Evolutionary conservation across 2,888 invertebrate species (phyloP), one percentile per base, ranked within the genome.

Genomic region (Shargacucullia verbasci): DNA sequence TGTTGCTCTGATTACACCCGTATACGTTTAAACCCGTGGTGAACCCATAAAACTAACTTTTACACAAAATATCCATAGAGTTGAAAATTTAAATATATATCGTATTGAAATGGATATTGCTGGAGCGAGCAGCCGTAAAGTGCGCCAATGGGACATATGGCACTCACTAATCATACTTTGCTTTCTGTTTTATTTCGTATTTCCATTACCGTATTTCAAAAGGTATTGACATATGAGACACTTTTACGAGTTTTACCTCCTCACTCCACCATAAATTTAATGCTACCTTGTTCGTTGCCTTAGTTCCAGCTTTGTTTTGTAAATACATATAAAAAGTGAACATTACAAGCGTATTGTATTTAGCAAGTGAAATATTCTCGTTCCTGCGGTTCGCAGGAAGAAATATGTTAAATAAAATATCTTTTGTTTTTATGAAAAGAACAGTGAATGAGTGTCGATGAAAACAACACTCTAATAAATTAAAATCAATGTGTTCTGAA

Each of bases 131-230:
- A 83, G 88, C 84, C 86, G 89, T 92, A 92, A 91, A 91, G 78
- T 85, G 84, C 83, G 87, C 84, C 91, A 91, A 90, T 89, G 89
- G 90, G 89, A 90, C 90, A 80, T 89, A 88, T 85, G 87, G 90
- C 90, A 87, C 88, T 90, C 91, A 92, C 93, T 93, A 92, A 92
- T 93, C 92, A 92, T 91, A 92, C 91, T 92, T 91, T 94, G 92
- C 92, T 92, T 93, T 92, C 91, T 91, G 91, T 93, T 93, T 93
- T 94, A 94, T 92, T 92, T 91, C 92, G 88, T 88, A 92, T 94
- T 93, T 94, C 93, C 93, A 93, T 94, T 94, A 93, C 88, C 91
- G 89, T 93, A 93, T 92, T 93, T 92, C 93, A 92, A 91, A 92
- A 92, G 86, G 91, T 93, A 94, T 93, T 93, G 93, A 93, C 92